Percentiles rank a stretch among this genome's conserved stretches.
Evolutionary conservation across 2,113 vertebrate genomes (phyloP).

Genomic region (Mustelus asterias): DNA sequence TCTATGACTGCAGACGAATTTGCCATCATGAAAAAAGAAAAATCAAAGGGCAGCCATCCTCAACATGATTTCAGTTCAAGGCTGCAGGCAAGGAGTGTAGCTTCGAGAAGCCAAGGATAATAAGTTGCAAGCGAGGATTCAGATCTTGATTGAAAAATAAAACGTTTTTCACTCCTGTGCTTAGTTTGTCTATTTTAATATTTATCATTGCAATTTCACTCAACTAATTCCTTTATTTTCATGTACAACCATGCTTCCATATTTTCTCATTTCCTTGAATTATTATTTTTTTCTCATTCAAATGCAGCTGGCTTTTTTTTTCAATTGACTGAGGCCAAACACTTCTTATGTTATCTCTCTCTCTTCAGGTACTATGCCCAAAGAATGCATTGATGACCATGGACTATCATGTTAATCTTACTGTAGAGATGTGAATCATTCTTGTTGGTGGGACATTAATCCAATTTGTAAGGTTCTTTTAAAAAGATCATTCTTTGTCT

Average conservation of each 20-base stretch:
- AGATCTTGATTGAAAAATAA: neutral
- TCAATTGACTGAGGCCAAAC: neutral
- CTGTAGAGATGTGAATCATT: too few species aligned
- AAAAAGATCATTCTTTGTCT: too few species aligned
- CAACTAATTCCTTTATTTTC: neutral
- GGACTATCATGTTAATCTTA: too few species aligned
- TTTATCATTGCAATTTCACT: neutral
- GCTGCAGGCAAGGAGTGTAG: neutral
- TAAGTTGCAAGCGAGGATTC: neutral
- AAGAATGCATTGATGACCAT: too few species aligned
- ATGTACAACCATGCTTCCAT: neutral
- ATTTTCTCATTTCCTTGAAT: neutral
- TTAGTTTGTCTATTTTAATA: neutral
- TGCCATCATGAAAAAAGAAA: neutral
- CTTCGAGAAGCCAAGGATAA: neutral
- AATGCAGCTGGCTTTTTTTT: neutral
- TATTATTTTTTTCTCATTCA: neutral
- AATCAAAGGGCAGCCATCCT: neutral
- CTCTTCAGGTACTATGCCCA: too few species aligned
- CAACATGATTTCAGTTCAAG: neutral
- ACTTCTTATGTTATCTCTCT: neutral
- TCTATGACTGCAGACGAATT: too few species aligned
- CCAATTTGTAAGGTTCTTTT: too few species aligned
- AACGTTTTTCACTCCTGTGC: neutral
- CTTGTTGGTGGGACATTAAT: too few species aligned